phyloP scores from a whole-genome alignment of 2,113 vertebrate species.

The Malurus alboscapulatus region DNA sequence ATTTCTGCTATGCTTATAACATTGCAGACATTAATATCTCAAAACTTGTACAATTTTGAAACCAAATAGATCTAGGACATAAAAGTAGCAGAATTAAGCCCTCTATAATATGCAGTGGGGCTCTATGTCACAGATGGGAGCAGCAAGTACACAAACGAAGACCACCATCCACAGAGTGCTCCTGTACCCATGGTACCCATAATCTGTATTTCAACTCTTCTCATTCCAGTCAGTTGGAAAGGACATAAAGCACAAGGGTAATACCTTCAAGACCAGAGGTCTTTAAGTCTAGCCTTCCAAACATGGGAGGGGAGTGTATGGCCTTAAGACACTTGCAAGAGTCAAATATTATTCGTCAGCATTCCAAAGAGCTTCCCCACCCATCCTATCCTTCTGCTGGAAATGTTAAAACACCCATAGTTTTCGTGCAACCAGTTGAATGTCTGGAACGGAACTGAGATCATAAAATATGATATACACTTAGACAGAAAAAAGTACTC shows the following conservation, averaged over 20 bases:
- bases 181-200: not conserved
- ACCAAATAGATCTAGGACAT: not conserved
- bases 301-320: not conserved
- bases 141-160: not conserved
- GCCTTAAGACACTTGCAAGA: slow-evolving; percentile 17
- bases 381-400: not conserved
- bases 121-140: accelerated
- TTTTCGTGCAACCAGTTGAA: slow-evolving; percentile 34
- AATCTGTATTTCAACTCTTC: not conserved
- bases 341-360: not conserved
- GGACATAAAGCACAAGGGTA: not conserved
- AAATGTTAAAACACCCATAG: slow-evolving; percentile 45
- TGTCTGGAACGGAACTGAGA: slow-evolving; percentile 15
- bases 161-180: not conserved
- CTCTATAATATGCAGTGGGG: not conserved
- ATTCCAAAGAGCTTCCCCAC: slow-evolving; percentile 4
- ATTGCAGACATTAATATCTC: not conserved
- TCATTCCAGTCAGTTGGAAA: not conserved
- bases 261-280: not conserved
- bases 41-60: not conserved
- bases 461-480: not conserved
- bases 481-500: not conserved
- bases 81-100: not conserved
- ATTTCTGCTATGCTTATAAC: not conserved
- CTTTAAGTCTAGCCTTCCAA: not conserved